Percentiles rank a stretch among this genome's conserved stretches.
These are phyloP conservation scores for Melieria omissa DNA, from an alignment of 2,888 invertebrate genomes.

Conservation along the genomic window DNA sequence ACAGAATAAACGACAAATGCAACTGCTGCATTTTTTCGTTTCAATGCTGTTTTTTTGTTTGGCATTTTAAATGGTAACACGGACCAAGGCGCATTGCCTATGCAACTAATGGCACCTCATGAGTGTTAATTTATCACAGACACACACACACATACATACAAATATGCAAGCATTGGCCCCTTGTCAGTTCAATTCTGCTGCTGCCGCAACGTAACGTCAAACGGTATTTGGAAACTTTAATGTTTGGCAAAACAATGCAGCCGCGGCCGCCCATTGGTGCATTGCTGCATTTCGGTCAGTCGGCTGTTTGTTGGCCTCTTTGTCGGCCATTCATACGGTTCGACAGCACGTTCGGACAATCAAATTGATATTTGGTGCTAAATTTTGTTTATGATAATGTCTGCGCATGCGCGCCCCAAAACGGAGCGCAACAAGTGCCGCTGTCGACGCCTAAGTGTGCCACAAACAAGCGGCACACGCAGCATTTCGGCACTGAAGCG, in stretches of 20 bases:
- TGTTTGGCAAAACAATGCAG: too few relatives aligned
- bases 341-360: constrained; percentile 45
- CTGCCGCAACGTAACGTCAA: neutral
- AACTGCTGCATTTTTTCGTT: too few relatives aligned
- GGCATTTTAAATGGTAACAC: constrained; percentile 46
- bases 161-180: neutral
- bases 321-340: neutral
- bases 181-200: neutral
- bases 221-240: too few relatives aligned
- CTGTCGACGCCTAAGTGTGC: too few relatives aligned
- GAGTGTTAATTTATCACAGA: constrained; percentile 61
- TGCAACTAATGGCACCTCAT: constrained; percentile 52
- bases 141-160: constrained; percentile 3
- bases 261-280: too few relatives aligned
- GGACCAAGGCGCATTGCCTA: constrained; percentile 25
- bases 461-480: too few relatives aligned
- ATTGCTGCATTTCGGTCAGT: too few relatives aligned
- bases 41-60: too few relatives aligned
- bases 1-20: too few relatives aligned
- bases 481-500: too few relatives aligned
- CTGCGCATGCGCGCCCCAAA: too few relatives aligned
- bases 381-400: constrained; percentile 60
- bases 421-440: too few relatives aligned
- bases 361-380: constrained; percentile 60
- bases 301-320: neutral